Evolutionary conservation across 2,888 invertebrate species (phyloP).

Genomic region (Rhorus exstirpatorius): DNA sequence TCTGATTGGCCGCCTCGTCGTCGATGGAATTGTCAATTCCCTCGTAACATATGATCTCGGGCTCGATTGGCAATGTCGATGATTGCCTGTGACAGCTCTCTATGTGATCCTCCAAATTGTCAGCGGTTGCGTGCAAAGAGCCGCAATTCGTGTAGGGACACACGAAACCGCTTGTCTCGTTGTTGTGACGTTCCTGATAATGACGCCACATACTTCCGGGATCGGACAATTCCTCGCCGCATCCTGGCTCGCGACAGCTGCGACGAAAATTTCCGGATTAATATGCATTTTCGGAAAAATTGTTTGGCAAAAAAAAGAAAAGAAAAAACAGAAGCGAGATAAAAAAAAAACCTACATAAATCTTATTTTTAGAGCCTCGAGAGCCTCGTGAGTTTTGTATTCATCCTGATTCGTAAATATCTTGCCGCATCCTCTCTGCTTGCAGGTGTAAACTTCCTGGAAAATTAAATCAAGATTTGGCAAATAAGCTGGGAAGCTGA

Average conservation of each 20-base stretch:
- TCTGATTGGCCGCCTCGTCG: constrained; percentile 75
- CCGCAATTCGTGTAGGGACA: constrained; percentile 84
- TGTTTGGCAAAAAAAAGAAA: not conserved
- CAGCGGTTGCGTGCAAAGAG: constrained; percentile 81
- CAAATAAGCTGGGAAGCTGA: not conserved
- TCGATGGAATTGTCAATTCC: constrained; percentile 81
- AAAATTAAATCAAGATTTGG: constrained; percentile 45
- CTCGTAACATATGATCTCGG: constrained; percentile 84
- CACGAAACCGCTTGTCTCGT: constrained; percentile 82
- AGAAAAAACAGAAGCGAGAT: not conserved
- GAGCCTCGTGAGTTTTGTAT: constrained; percentile 83
- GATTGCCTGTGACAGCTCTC: constrained; percentile 83
- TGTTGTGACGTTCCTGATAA: constrained; percentile 85
- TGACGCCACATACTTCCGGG: constrained; percentile 86
- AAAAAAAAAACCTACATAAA: constrained; percentile 80
- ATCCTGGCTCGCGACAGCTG: constrained; percentile 84
- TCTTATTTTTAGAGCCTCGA: constrained; percentile 83
- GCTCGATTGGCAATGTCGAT: constrained; percentile 82
- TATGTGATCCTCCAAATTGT: constrained; percentile 83
- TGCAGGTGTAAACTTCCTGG: constrained; percentile 84
- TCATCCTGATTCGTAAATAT: constrained; percentile 84
- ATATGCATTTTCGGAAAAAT: not conserved
- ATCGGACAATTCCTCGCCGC: constrained; percentile 84
- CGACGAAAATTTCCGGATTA: not conserved
- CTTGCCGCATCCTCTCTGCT: constrained; percentile 84